Evolutionary conservation across 2,797 vertebrate species (phyloP).

Genomic region (Molossus molossus): DNA sequence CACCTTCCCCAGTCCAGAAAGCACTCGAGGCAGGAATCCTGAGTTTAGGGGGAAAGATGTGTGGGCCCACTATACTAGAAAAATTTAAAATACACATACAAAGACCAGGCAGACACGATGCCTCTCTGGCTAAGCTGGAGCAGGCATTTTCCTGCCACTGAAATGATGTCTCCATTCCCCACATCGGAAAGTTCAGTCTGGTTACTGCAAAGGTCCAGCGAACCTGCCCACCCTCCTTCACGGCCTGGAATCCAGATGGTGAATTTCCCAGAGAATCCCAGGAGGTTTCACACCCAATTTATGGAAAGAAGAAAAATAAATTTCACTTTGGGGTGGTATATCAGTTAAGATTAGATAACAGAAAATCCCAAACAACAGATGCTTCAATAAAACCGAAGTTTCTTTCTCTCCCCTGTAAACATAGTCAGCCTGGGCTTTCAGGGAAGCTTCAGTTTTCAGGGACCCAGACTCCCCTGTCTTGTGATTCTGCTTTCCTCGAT

Average conservation of each 20-base stretch:
- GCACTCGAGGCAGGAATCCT: background rate
- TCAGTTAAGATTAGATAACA: slow-evolving; percentile 25
- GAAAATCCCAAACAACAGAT: slow-evolving; percentile 32
- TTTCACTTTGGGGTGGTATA: slow-evolving; percentile 18
- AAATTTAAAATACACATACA: slow-evolving; percentile 17
- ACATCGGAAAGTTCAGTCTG: background rate
- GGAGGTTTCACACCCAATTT: background rate
- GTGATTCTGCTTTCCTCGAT: background rate
- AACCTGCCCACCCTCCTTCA: background rate
- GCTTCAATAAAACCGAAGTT: background rate
- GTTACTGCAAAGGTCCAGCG: background rate
- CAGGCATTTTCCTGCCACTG: background rate
- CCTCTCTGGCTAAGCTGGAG: background rate
- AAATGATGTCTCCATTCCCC: background rate
- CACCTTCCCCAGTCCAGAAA: background rate
- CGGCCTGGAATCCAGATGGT: background rate
- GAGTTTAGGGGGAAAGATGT: background rate
- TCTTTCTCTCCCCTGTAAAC: background rate
- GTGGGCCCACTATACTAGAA: background rate
- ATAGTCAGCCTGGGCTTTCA: background rate
- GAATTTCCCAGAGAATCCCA: slow-evolving; percentile 24
- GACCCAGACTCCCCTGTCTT: background rate
- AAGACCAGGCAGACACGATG: background rate
- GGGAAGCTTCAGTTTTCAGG: background rate
- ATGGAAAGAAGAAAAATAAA: slow-evolving; percentile 13